Percentiles rank a stretch among this genome's conserved stretches.
These are phyloP conservation scores for Pseudopodoces humilis DNA, from an alignment of 2,113 vertebrate species.

Conservation along the genomic window DNA sequence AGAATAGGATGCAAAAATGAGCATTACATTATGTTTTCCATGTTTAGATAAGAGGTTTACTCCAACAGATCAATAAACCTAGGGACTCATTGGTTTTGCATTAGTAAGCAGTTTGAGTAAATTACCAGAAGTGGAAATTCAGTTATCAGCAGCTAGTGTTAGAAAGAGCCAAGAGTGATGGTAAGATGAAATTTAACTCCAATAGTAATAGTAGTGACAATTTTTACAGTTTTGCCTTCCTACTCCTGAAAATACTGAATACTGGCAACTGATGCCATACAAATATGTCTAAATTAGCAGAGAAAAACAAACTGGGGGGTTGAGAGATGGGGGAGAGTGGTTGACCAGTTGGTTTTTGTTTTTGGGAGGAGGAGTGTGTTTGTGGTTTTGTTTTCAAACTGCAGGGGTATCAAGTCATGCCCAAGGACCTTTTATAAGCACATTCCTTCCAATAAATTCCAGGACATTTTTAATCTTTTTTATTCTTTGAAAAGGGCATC, in stretches of 20 bases:
- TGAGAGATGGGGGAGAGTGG: fast-evolving
- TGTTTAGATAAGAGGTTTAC: neutral
- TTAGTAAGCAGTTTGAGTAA: neutral
- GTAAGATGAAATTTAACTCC: neutral
- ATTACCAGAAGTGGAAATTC: neutral
- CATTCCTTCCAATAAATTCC: neutral
- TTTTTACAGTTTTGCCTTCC: neutral
- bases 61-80: neutral
- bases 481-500: neutral
- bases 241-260: neutral
- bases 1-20: neutral
- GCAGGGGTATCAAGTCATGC: fast-evolving
- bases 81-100: neutral
- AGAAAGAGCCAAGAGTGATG: neutral
- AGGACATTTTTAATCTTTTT: fast-evolving
- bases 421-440: neutral
- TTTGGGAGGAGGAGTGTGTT: fast-evolving
- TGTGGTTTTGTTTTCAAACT: neutral
- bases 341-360: neutral
- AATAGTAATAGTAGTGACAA: neutral
- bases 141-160: neutral
- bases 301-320: no score
- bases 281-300: fast-evolving
- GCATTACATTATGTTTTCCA: neutral
- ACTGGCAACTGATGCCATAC: fast-evolving